Evolutionary conservation across 1,140 invertebrate species (phyloP).

Genomic region (Teleopsis dalmanni): DNA sequence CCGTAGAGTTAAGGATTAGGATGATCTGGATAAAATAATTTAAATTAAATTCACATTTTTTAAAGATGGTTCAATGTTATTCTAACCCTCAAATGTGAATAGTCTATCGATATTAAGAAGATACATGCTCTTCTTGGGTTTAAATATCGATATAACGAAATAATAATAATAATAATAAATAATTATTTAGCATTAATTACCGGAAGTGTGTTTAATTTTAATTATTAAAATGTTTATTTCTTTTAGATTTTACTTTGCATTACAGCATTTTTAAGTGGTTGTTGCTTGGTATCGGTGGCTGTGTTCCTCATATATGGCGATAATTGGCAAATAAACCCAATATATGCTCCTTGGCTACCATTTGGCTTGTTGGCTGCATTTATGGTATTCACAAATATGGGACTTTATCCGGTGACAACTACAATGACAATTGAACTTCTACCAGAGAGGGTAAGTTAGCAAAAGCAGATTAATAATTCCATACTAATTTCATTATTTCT

Average conservation of each 20-base stretch:
- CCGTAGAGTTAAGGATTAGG: too few species aligned
- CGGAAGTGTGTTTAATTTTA: not conserved
- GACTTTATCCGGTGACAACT: conserved; percentile 26
- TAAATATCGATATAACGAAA: too few species aligned
- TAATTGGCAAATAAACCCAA: not conserved
- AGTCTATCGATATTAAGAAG: too few species aligned
- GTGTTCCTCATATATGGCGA: not conserved
- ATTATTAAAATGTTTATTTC: not conserved
- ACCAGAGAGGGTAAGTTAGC: conserved; percentile 28
- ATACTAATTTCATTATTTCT: too few species aligned
- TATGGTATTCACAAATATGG: conserved; percentile 28
- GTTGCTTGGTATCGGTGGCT: not conserved
- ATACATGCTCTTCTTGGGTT: too few species aligned
- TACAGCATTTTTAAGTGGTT: not conserved
- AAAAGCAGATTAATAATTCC: not conserved
- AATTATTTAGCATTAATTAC: too few species aligned
- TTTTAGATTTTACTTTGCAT: conserved; percentile 1
- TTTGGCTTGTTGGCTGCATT: conserved; percentile 19
- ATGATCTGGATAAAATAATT: too few species aligned
- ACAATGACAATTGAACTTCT: conserved; percentile 31
- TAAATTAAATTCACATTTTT: too few species aligned
- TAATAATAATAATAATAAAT: too few species aligned
- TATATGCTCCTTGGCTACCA: not conserved
- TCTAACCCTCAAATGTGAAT: too few species aligned
- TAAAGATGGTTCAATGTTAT: too few species aligned